phyloP scores from a whole-genome alignment of 2,797 vertebrate genomes.

The Hirundo rustica region DNA sequence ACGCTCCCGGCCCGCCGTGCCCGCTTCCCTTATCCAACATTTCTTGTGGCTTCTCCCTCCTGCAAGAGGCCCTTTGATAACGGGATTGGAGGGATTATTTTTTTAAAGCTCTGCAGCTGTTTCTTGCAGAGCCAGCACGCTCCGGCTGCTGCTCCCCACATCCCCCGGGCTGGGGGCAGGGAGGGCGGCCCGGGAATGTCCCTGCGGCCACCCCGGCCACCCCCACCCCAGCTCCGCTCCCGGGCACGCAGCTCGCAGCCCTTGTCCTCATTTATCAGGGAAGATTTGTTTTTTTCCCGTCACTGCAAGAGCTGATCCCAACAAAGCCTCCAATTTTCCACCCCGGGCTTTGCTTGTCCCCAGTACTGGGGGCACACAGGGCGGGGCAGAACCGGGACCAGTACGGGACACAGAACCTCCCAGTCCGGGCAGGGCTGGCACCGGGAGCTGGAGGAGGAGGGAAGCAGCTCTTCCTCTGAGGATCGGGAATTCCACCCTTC shows the following conservation, averaged over 20 bases:
- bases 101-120: neutral
- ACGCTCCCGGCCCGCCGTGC: accelerated
- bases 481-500: accelerated
- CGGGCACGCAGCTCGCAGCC: accelerated
- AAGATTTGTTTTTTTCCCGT: neutral
- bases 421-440: neutral
- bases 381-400: neutral
- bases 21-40: neutral
- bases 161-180: neutral
- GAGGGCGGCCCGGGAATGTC: neutral
- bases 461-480: neutral
- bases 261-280: accelerated
- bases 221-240: accelerated
- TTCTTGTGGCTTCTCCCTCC: neutral
- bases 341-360: neutral
- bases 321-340: accelerated
- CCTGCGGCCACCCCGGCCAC: neutral
- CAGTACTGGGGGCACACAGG: neutral
- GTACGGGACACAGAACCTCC: accelerated
- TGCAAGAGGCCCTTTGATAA: neutral
- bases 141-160: neutral
- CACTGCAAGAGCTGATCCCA: accelerated
- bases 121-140: neutral
- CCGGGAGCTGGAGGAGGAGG: neutral
- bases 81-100: neutral